Conservation (phyloP, 1,140 invertebrate genomes). For the Odontomachus brunneus region DNA sequence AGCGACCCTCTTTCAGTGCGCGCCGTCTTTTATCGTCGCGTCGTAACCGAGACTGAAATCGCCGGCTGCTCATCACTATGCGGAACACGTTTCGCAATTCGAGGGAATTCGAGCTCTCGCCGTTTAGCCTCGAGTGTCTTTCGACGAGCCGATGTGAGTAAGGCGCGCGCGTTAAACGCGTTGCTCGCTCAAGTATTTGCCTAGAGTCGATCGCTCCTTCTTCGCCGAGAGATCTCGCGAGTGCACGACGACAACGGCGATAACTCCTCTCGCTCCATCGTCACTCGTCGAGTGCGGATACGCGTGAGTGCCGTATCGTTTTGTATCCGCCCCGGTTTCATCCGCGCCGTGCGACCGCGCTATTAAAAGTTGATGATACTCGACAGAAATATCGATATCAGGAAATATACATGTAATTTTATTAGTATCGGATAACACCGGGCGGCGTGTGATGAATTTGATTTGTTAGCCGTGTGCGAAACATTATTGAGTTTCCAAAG, state of each 20-base stretch:
- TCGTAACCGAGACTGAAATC: constrained; percentile 23
- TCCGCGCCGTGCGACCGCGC: too few relatives aligned
- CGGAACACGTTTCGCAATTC: constrained; percentile 50
- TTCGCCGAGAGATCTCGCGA: not conserved
- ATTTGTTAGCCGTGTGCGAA: constrained; percentile 16
- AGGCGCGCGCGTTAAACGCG: not conserved
- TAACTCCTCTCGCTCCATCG: too few relatives aligned
- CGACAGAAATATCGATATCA: constrained; percentile 10
- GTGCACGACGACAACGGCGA: not conserved
- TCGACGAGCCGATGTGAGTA: constrained; percentile 1
- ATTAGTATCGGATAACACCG: constrained; percentile 32
- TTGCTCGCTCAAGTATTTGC: constrained; percentile 1
- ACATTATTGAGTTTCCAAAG: constrained; percentile 49
- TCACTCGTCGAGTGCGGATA: too few relatives aligned
- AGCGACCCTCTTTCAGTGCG: not conserved
- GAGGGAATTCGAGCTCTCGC: constrained; percentile 16
- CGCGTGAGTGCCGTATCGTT: not conserved
- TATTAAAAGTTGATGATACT: constrained; percentile 25
- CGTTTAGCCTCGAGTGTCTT: constrained; percentile 35
- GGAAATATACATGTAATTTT: constrained; percentile 8
- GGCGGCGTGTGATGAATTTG: constrained; percentile 30
- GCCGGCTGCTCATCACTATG: constrained; percentile 32
- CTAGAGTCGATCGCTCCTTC: not conserved
- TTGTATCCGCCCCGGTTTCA: too few relatives aligned
- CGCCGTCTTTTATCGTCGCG: constrained; percentile 3